These are phyloP conservation scores for Cacatua alba DNA, from an alignment of 2,113 vertebrate genomes.

Conservation along the genomic window DNA sequence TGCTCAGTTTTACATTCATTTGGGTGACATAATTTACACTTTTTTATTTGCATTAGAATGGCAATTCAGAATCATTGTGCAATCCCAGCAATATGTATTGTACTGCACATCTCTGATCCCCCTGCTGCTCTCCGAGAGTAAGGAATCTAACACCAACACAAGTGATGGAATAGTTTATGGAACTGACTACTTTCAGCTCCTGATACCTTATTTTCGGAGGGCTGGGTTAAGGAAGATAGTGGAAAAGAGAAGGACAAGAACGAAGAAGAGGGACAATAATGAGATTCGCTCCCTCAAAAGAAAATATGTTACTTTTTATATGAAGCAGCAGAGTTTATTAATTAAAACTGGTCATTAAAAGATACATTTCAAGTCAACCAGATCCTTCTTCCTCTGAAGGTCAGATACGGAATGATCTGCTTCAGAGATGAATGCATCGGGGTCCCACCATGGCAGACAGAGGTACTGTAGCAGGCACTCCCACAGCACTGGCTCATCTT, in stretches of 20 bases:
- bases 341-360: not conserved
- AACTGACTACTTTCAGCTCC: not conserved
- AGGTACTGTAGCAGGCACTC: not conserved
- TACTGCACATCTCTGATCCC: constrained; percentile 35
- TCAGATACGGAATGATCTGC: not conserved
- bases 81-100: not conserved
- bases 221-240: not conserved
- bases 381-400: not conserved
- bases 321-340: not conserved
- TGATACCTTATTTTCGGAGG: not conserved
- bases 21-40: constrained; percentile 44
- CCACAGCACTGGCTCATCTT: not conserved
- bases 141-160: not conserved
- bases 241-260: not conserved
- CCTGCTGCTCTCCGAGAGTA: not conserved
- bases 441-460: not conserved
- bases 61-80: constrained; percentile 6
- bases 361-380: not conserved
- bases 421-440: not conserved
- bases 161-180: not conserved
- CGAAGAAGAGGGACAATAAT: not conserved
- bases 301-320: not conserved
- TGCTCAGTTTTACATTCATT: constrained; percentile 41
- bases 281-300: not conserved
- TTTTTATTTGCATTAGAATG: constrained; percentile 54